These are phyloP conservation scores for Phyllotreta cruciferae DNA, from an alignment of 2,888 invertebrate species.

Conservation along the genomic window DNA sequence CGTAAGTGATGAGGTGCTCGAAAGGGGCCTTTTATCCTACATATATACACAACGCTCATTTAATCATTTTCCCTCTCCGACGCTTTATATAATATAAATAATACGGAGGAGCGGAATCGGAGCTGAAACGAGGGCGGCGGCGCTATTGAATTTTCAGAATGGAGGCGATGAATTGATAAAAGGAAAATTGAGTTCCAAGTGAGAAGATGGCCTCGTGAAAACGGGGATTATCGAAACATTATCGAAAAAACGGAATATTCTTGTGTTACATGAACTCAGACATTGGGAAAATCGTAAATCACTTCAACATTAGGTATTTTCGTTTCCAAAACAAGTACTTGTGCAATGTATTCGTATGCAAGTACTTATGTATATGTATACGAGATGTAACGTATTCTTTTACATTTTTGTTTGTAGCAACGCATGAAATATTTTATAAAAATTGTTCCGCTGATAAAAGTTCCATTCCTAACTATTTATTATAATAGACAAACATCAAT, in stretches of 20 bases:
- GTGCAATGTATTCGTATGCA: too few species aligned
- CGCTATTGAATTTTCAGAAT: constrained; percentile 10
- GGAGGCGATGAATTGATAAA: constrained; percentile 13
- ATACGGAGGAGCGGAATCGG: neutral
- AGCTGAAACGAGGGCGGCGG: constrained; percentile 12
- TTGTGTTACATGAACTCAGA: neutral
- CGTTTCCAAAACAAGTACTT: too few species aligned
- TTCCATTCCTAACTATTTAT: too few species aligned
- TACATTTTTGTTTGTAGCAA: too few species aligned
- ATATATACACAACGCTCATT: constrained; percentile 12
- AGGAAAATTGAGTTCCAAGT: constrained; percentile 12
- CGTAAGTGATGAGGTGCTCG: constrained; percentile 3
- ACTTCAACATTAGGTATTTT: too few species aligned
- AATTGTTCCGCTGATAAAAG: too few species aligned
- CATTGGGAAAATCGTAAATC: too few species aligned
- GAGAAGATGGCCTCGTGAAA: neutral
- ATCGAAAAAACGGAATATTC: neutral
- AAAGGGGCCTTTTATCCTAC: constrained; percentile 5
- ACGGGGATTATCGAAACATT: constrained; percentile 5
- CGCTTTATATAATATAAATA: constrained; percentile 10
- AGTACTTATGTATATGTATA: too few species aligned
- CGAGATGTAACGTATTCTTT: too few species aligned
- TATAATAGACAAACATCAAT: too few species aligned
- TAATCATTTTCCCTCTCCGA: constrained; percentile 11
- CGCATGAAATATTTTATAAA: too few species aligned